Evolutionary conservation across 1,140 invertebrate genomes (phyloP).

Genomic region (Diplogasteroides magnus): DNA sequence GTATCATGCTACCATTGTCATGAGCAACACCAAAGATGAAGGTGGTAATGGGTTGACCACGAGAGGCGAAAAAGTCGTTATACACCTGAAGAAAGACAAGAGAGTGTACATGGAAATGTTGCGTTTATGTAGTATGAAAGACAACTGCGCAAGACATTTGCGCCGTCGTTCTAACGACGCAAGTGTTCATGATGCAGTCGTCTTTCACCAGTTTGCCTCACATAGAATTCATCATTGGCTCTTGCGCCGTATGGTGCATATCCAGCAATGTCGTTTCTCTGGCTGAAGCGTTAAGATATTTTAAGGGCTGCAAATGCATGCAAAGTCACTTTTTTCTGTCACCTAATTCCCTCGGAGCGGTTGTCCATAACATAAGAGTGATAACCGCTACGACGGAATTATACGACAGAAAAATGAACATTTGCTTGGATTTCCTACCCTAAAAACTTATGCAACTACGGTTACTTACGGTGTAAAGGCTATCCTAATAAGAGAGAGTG

Average conservation of each 20-base stretch:
- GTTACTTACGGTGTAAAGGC: conserved; percentile 37
- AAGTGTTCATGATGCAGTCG: too few relatives aligned
- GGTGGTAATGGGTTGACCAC: conserved; percentile 39
- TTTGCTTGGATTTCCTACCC: too few relatives aligned
- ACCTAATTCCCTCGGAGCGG: too few relatives aligned
- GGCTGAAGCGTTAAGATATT: conserved; percentile 38
- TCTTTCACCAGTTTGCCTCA: conserved; percentile 24
- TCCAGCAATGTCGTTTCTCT: conserved; percentile 51
- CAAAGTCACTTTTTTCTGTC: too few relatives aligned
- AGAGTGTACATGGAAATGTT: background rate
- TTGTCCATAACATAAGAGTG: too few relatives aligned
- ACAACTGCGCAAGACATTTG: too few relatives aligned
- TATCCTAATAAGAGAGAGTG: conserved; percentile 41
- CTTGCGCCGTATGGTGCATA: conserved; percentile 53
- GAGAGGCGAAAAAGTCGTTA: background rate
- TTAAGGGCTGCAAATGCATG: too few relatives aligned
- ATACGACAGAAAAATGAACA: too few relatives aligned
- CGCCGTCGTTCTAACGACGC: too few relatives aligned
- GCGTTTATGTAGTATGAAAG: too few relatives aligned
- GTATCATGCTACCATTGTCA: conserved; percentile 49
- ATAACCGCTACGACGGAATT: too few relatives aligned
- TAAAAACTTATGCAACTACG: too few relatives aligned
- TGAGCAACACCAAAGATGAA: conserved; percentile 48
- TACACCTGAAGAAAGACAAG: conserved; percentile 4
- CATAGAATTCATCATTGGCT: conserved; percentile 44